phyloP scores from a whole-genome alignment of 1,140 invertebrate genomes.

The Drosophila subobscura region DNA sequence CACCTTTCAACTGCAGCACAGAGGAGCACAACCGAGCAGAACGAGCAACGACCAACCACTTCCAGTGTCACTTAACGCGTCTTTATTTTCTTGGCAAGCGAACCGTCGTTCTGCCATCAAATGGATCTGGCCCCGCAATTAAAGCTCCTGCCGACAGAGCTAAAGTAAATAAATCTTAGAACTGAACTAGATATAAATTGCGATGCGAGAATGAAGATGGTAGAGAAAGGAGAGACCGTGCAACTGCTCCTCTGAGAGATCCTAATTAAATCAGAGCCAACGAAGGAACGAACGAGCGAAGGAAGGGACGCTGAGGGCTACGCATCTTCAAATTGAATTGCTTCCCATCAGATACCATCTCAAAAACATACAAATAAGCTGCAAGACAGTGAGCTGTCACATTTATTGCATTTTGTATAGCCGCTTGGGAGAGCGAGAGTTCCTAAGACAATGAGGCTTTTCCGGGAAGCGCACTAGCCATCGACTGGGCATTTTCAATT shows the following conservation, averaged over 20 bases:
- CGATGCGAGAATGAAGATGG: slow-evolving; percentile 1
- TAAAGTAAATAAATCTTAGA: slow-evolving; percentile 51
- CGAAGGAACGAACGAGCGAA: slow-evolving; percentile 16
- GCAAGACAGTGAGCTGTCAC: no score
- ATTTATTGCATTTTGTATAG: no score
- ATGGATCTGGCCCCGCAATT: slow-evolving; percentile 44
- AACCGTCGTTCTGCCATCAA: slow-evolving; percentile 42
- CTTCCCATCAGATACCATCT: slow-evolving; percentile 11
- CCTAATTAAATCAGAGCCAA: slow-evolving; percentile 35
- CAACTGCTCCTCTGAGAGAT: slow-evolving; percentile 3
- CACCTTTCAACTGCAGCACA: slow-evolving; percentile 9
- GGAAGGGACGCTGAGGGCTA: slow-evolving; percentile 16
- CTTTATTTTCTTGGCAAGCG: slow-evolving; percentile 47
- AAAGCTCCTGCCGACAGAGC: slow-evolving; percentile 28
- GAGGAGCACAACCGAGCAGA: background rate
- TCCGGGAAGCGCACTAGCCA: no score
- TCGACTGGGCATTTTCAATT: no score
- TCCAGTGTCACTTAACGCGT: slow-evolving; percentile 47
- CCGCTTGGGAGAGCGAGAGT: no score
- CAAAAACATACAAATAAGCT: background rate
- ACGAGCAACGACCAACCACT: background rate
- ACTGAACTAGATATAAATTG: slow-evolving; percentile 50
- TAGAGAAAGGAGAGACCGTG: background rate
- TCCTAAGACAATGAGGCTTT: no score
- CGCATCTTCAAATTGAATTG: slow-evolving; percentile 45